These are phyloP conservation scores for Probaryconus sp. DNA, from an alignment of 1,140 invertebrate genomes.

Conservation along the genomic window DNA sequence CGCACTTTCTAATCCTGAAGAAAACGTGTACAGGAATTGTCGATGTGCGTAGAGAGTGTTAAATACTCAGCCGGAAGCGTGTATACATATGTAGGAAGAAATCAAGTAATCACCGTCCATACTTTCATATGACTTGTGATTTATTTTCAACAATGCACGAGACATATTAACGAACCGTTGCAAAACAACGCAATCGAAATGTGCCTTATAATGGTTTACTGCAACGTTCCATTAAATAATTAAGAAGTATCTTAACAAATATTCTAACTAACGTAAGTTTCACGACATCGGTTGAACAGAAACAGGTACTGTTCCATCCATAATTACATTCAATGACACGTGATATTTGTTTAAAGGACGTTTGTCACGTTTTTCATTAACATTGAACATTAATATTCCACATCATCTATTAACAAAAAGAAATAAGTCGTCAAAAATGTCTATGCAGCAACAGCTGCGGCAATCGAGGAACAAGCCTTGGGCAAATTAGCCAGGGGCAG, in stretches of 20 bases:
- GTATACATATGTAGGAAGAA: constrained; percentile 38
- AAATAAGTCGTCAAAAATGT: constrained; percentile 46
- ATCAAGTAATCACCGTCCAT: constrained; percentile 25
- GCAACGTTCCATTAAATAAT: too few species aligned
- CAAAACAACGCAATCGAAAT: too few species aligned
- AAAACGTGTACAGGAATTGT: constrained; percentile 32
- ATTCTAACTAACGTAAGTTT: too few species aligned
- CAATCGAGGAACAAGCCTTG: constrained; percentile 24
- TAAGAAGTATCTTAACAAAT: too few species aligned
- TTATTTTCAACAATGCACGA: neutral
- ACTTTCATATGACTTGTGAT: constrained; percentile 26
- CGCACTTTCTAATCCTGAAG: constrained; percentile 52
- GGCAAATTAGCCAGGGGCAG: constrained; percentile 48
- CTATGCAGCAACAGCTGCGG: constrained; percentile 62
- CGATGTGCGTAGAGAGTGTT: constrained; percentile 27
- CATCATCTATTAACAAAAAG: constrained; percentile 58
- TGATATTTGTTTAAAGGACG: too few species aligned
- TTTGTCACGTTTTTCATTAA: too few species aligned
- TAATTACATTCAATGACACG: too few species aligned
- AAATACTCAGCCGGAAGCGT: constrained; percentile 44
- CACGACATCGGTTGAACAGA: too few species aligned
- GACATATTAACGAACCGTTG: constrained; percentile 10
- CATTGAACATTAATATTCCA: constrained; percentile 37
- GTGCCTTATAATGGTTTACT: too few species aligned
- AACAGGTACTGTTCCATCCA: too few species aligned